These are phyloP conservation scores for Phalacrocorax carbo DNA, from an alignment of 2,113 vertebrate genomes.

Conservation along the genomic window DNA sequence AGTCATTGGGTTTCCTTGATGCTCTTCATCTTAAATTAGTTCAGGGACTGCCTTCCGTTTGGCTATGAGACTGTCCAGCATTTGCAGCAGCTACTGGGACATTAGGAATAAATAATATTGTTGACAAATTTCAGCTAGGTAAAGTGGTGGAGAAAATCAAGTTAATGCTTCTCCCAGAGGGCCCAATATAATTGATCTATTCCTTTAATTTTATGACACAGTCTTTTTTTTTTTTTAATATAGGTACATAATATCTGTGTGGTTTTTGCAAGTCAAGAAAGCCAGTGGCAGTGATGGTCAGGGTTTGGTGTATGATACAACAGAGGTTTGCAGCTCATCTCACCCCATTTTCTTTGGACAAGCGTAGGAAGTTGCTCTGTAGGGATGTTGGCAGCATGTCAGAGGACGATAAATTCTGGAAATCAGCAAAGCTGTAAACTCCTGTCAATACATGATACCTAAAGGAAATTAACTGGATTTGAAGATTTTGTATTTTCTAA, in stretches of 20 bases:
- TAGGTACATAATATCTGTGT: background rate
- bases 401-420: constrained; percentile 73
- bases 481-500: background rate
- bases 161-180: background rate
- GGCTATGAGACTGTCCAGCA: background rate
- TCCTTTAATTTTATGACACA: background rate
- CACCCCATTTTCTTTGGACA: constrained; percentile 79
- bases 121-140: background rate
- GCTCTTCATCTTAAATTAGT: background rate
- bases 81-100: background rate
- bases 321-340: constrained; percentile 41
- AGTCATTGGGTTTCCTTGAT: background rate
- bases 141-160: background rate
- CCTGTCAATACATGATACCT: constrained; percentile 85
- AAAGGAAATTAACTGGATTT: constrained; percentile 34
- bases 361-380: constrained; percentile 75
- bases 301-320: background rate
- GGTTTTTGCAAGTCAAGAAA: background rate
- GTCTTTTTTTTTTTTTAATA: background rate
- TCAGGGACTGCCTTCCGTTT: background rate
- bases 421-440: constrained; percentile 69
- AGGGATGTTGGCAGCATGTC: constrained; percentile 74
- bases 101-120: background rate
- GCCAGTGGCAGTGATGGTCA: background rate
- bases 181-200: background rate